phyloP scores from a whole-genome alignment of 2,113 vertebrate genomes.

The Phylloscopus trochiloides region DNA sequence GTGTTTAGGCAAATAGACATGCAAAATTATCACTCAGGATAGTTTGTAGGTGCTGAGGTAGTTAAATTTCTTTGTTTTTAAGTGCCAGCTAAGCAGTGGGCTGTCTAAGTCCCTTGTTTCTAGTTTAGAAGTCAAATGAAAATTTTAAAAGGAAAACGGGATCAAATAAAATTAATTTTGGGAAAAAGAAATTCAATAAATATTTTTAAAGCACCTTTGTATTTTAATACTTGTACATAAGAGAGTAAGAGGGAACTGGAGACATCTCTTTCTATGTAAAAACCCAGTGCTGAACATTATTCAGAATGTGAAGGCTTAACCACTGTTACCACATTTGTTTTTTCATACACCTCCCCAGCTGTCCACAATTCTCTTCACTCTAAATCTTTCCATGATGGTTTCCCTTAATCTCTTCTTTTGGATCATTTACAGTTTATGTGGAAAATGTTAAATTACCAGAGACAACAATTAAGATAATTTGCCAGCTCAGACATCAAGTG shows the following conservation, averaged over 20 bases:
- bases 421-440: background rate
- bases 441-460: background rate
- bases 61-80: background rate
- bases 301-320: background rate
- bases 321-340: background rate
- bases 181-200: background rate
- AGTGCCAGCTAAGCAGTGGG: background rate
- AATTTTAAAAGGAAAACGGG: background rate
- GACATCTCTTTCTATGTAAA: background rate
- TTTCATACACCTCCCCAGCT: background rate
- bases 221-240: background rate
- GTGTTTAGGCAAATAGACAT: background rate
- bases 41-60: background rate
- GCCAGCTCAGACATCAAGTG: background rate
- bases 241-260: background rate
- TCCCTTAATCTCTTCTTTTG: background rate
- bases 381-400: background rate
- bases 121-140: background rate
- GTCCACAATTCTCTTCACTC: background rate
- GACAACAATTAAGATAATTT: background rate
- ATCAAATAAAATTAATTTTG: background rate
- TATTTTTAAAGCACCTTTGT: background rate
- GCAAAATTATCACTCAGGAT: background rate
- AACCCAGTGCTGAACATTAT: background rate
- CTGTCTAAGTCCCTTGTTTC: background rate